Percentiles rank a stretch among this genome's conserved stretches.
Conservation (phyloP, 2,113 vertebrate species). For the Ceyx cyanopectus region DNA sequence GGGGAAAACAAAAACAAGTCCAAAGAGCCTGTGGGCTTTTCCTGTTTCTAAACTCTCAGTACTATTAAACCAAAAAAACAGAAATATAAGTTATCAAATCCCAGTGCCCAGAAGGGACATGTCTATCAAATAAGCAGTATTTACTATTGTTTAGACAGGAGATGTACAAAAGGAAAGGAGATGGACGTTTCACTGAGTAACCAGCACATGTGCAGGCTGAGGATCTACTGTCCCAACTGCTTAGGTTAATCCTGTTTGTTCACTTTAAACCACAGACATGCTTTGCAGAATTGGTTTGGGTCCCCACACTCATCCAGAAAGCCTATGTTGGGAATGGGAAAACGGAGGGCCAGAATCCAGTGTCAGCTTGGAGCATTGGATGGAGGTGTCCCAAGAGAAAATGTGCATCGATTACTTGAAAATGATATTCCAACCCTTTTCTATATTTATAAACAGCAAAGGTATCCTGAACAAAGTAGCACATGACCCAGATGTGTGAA, state of each 20-base stretch:
- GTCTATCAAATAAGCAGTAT: slow-evolving; percentile 83
- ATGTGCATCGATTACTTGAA: slow-evolving; percentile 78
- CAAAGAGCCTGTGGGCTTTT: slow-evolving; percentile 87
- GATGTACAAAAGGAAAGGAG: slow-evolving; percentile 55
- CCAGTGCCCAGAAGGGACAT: slow-evolving; percentile 78
- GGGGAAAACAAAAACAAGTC: slow-evolving; percentile 79
- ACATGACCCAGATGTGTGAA: slow-evolving; percentile 80
- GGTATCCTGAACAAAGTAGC: slow-evolving; percentile 78
- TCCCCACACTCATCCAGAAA: slow-evolving; percentile 58
- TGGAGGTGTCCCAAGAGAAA: slow-evolving; percentile 52
- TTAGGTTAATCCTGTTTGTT: slow-evolving; percentile 14
- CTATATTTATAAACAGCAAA: slow-evolving; percentile 80
- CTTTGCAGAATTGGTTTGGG: slow-evolving; percentile 39
- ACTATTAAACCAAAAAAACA: slow-evolving; percentile 85
- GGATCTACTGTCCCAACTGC: slow-evolving; percentile 5
- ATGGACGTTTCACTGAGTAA: slow-evolving; percentile 72
- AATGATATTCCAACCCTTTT: slow-evolving; percentile 79
- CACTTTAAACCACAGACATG: background rate
- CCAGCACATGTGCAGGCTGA: slow-evolving; percentile 49
- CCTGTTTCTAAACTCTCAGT: slow-evolving; percentile 84
- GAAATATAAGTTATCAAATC: slow-evolving; percentile 78
- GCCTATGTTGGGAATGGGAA: slow-evolving; percentile 16
- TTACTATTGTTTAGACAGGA: slow-evolving; percentile 74
- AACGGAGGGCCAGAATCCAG: slow-evolving; percentile 37
- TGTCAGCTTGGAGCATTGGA: slow-evolving; percentile 51